Evolutionary conservation across 2,113 vertebrate genomes (phyloP), one percentile per base, ranked within the genome.

Genomic region (Chaetodon auriga): DNA sequence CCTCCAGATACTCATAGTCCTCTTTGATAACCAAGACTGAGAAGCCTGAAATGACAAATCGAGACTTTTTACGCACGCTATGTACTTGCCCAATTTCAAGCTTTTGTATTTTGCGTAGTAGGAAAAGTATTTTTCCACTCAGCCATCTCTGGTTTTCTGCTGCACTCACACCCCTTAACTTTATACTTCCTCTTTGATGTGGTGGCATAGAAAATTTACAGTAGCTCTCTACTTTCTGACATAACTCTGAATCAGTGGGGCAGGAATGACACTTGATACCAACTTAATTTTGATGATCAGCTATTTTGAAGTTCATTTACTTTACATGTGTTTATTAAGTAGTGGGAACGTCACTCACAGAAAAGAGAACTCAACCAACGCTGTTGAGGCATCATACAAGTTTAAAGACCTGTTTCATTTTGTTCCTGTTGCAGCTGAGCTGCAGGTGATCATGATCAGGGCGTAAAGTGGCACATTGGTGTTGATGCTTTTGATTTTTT

Each of bases 41-140:
- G 63, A 89, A 6, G 7, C 57, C 21, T 21, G 4, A 57, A 84
- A 89, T 92, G 89, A 91, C 89, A 80, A 66, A 84, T 9, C 60
- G 15, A 77, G 21, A 86, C 19, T 75, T 66, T 64, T 36, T 46
- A 81, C 43, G 78, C 91, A 92, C 85, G 83, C 89, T 55, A 92
- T 89, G 81, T 66, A 73, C 89, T 89, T 58, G 46, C 76, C 88
- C 25, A 63, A 88, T 90, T 89, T 85, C 41, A 85, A 45, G 6
- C 30, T 14, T n/a, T 72, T 75, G 48, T 78, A 64, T 81, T 91
- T 79, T 57, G 35, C 21, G 25, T 80, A 1, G 11, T 41, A 70
- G 75, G 79, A 77, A 86, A 58, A 82, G 51, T 82, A 55, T 69
- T 68, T 92, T 91, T 87, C 83, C 82, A 68, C 55, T 78, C 43